Conservation (phyloP, 1,140 invertebrate species). For the Trichonephila clavata region DNA sequence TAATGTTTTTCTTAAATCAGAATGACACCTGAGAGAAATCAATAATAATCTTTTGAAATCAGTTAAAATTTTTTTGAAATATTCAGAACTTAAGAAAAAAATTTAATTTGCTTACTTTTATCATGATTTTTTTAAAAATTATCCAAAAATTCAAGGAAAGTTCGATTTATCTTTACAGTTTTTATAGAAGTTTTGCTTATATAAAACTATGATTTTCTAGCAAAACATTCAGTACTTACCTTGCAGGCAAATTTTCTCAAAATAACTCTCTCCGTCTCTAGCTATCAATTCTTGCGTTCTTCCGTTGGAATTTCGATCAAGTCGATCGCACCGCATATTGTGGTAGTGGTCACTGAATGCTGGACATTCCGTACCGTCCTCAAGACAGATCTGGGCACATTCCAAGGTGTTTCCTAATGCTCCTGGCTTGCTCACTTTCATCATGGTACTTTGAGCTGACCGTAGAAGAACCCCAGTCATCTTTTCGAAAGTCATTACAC, state of each 20-base stretch:
- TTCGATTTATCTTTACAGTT: no score
- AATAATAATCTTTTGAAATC: no score
- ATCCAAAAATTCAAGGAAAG: no score
- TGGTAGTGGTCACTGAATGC: constrained; percentile 83
- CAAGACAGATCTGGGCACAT: constrained; percentile 80
- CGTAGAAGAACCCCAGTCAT: constrained; percentile 82
- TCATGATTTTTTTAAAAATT: no score
- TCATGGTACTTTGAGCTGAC: constrained; percentile 81
- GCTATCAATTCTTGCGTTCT: constrained; percentile 81
- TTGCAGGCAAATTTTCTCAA: constrained; percentile 83
- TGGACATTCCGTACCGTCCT: constrained; percentile 82
- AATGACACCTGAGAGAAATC: no score
- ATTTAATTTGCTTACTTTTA: no score
- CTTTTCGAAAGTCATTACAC: constrained; percentile 83
- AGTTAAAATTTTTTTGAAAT: no score
- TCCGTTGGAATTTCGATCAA: constrained; percentile 83
- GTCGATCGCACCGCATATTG: constrained; percentile 81
- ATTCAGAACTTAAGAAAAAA: no score
- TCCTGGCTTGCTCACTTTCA: constrained; percentile 79
- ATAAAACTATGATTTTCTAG: no score
- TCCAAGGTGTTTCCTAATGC: constrained; percentile 81
- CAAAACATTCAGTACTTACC: constrained; percentile 77
- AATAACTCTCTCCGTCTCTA: constrained; percentile 82
- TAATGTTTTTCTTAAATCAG: no score
- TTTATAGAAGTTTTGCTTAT: no score